Percentiles rank a stretch among this genome's conserved stretches.
Conservation (phyloP, 2,888 invertebrate species). For the Embidobia sp. region DNA sequence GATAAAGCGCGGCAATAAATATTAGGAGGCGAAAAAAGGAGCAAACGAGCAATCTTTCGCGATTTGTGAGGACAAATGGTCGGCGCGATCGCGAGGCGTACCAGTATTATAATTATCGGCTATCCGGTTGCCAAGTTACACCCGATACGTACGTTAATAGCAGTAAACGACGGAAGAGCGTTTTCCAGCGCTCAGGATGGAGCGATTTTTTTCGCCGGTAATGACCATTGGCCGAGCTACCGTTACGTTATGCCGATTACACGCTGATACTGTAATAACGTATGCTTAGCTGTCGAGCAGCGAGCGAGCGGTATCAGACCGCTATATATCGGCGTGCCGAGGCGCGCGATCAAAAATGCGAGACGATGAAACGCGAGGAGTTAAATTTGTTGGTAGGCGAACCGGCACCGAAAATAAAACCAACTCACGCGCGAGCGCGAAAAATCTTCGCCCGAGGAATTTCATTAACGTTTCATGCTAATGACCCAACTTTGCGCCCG, state of each 20-base stretch:
- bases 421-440: conserved; percentile 7
- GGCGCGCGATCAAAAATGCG: conserved; percentile 34
- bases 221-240: conserved; percentile 60
- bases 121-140: conserved; percentile 65
- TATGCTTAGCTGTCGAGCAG: conserved; percentile 55
- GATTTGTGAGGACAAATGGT: conserved; percentile 60
- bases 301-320: conserved; percentile 40
- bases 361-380: conserved; percentile 37
- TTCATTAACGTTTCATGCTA: conserved; percentile 26
- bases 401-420: conserved; percentile 21
- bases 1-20: not conserved
- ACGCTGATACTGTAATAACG: conserved; percentile 63
- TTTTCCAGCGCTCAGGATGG: conserved; percentile 56
- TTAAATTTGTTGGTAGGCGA: conserved; percentile 37
- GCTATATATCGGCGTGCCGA: conserved; percentile 38
- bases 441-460: conserved; percentile 32
- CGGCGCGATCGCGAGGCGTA: conserved; percentile 54
- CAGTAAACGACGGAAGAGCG: conserved; percentile 63
- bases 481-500: conserved; percentile 15
- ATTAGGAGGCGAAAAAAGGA: not conserved
- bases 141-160: conserved; percentile 58
- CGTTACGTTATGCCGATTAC: conserved; percentile 63
- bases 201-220: conserved; percentile 48
- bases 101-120: conserved; percentile 64
- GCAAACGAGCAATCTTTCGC: conserved; percentile 54